A percentile compares a stretch with the other conserved stretches of the same genome.
These are phyloP conservation scores for Microtus richardsoni DNA, from an alignment of 2,113 vertebrate species.

Conservation along the genomic window DNA sequence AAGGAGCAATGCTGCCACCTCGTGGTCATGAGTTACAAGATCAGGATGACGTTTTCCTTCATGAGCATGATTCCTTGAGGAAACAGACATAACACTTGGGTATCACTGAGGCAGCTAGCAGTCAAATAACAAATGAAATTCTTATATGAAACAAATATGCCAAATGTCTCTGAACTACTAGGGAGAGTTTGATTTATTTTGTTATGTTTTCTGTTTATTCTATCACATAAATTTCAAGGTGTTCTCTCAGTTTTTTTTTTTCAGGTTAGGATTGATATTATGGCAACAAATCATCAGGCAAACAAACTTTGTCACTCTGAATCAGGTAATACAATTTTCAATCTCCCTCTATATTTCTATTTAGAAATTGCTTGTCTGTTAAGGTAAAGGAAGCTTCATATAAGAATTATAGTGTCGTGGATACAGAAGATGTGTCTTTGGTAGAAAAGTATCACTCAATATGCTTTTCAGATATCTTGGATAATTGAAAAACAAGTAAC, in stretches of 20 bases:
- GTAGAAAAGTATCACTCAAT: not conserved
- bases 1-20: constrained; percentile 83
- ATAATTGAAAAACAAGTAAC: not conserved
- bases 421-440: not conserved
- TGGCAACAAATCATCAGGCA: not conserved
- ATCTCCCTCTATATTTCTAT: not conserved
- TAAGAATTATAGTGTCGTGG: not conserved
- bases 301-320: not conserved
- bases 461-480: not conserved
- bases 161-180: not conserved
- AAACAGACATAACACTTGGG: not conserved
- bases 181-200: not conserved
- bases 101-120: not conserved
- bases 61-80: not conserved
- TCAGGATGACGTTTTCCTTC: not conserved
- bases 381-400: not conserved
- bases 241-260: not conserved
- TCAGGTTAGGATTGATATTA: not conserved
- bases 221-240: not conserved
- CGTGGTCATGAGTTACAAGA: constrained; percentile 14
- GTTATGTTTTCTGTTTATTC: not conserved
- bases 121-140: not conserved
- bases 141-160: not conserved
- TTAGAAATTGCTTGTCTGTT: not conserved
- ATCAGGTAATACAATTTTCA: not conserved